Base-by-base conservation (phyloP, 2,797 vertebrate species). In the Austrolebias charrua region DNA sequence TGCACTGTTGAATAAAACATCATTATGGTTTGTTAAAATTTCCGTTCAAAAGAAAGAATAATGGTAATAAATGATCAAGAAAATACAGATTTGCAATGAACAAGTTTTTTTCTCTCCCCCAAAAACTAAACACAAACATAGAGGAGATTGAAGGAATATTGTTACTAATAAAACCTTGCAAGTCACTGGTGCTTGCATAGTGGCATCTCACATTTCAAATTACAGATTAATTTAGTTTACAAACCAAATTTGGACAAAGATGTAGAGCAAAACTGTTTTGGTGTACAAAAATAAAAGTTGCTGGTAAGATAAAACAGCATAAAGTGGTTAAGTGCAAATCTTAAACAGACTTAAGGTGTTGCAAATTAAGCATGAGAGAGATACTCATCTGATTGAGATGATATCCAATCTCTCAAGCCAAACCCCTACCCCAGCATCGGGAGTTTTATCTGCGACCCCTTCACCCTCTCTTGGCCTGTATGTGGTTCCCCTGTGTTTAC, bases 161-260 rank as follows among this genome's bases (percentile, higher is more conserved):
- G 57, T 77, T 88, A 90, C 90, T 90, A 90, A 91, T 91, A 91
- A 91, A 91, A 90, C 87, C 85, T 88, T 89, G 86, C 89, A 88
- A 87, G 64, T 73, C 77, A 51, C 63, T 78, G 19, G 51, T 48
- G 45, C 77, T 84, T 78, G 63, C 77, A 72, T 71, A 73, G 78
- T 65, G 31, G 42, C 46, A 60, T 43, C 71, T 50, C 66, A 83
- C 76, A 70, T 74, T 14, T 35, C 78, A 83, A 79, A 44, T 16
- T 35, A 79, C 82, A 79, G 46, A 75, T 70, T 45, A 60, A 69
- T 63, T 54, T 64, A 51, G 49, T 78, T 45, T 56, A 9, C 49
- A 62, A 56, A 60, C 67, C 80, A 85, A 48, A 69, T 69, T 58
- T 66, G 66, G 51, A 68, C 49, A 18, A 75, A 64, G 51, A 60